Base-by-base conservation (phyloP, 2,888 invertebrate genomes). In the Cryptocheilus praepositus region DNA sequence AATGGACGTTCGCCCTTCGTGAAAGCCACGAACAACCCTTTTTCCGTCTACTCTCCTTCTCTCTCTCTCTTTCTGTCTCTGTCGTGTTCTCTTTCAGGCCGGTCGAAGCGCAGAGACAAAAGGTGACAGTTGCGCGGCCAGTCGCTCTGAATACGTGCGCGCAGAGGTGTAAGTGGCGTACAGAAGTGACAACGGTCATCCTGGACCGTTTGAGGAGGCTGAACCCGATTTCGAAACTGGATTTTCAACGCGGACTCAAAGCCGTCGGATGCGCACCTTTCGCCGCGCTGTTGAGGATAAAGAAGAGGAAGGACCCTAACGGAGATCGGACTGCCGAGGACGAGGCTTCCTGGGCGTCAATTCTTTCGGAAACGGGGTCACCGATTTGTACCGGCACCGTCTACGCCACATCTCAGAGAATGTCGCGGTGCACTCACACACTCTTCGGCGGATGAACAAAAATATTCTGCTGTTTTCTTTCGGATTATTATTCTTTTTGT, bases 151-250 rank as follows among this genome's bases (percentile, higher is more conserved):
- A 58, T 66, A 54, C 63, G 51, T n/a, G 58, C 16, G 18, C 3
- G 36, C 11, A 36, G n/a, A n/a, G n/a, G n/a, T n/a, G n/a, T n/a
- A n/a, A n/a, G n/a, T n/a, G n/a, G n/a, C 13, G 36, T 11, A 11
- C 36, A 11, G 1, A 11, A 36, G 11, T 54, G 67, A 76, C 83
- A 85, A 81, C 83, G 80, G 84, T 81, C 79, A 76, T 70, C 79
- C 80, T 80, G 85, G 84, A 85, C 87, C 86, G 86, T 85, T 88
- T 84, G 81, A 77, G 73, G 81, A 83, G 80, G 81, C 79, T 76
- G 73, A 87, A 88, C 88, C 83, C 81, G 87, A 87, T 87, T 85
- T 80, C 77, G 80, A 88, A 88, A 88, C 88, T 83, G 88, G 88
- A 87, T 88, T 85, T 81, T 77, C 76, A 82, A 80, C 83, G 83